Percentiles rank a stretch among this genome's conserved stretches.
Evolutionary conservation across 2,113 vertebrate genomes (phyloP).

Genomic region (Centropus unirufus): DNA sequence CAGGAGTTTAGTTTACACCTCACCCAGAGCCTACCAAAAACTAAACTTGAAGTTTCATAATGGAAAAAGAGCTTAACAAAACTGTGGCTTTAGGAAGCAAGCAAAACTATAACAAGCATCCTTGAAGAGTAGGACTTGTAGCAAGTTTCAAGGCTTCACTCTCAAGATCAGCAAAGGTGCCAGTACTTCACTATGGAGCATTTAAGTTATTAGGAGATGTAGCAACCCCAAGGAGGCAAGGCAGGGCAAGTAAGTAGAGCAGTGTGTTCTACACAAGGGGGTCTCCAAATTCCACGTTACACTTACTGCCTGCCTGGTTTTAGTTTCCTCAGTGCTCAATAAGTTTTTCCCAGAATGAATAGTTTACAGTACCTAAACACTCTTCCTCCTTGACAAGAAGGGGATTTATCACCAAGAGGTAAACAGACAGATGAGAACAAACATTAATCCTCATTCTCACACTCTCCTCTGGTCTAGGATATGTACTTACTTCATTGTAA

Average conservation of each 20-base stretch:
- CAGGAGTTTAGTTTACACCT: neutral
- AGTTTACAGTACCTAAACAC: neutral
- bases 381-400: neutral
- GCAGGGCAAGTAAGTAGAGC: neutral
- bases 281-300: neutral
- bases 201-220: neutral
- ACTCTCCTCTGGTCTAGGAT: neutral
- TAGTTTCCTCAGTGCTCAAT: neutral
- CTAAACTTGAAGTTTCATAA: neutral
- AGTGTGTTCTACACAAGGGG: neutral
- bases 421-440: neutral
- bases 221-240: rapidly evolving
- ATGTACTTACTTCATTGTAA: conserved; percentile 90
- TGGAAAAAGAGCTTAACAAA: neutral
- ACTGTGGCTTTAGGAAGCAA: neutral
- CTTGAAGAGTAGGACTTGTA: neutral
- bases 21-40: neutral
- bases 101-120: neutral
- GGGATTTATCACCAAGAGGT: neutral
- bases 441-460: neutral
- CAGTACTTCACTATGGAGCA: neutral
- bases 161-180: neutral
- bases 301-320: neutral
- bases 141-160: neutral
- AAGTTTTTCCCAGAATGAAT: neutral